phyloP scores from a whole-genome alignment of 37 sponge, comb jelly and placozoan species.

The Chondrilla cf. caribensis region DNA sequence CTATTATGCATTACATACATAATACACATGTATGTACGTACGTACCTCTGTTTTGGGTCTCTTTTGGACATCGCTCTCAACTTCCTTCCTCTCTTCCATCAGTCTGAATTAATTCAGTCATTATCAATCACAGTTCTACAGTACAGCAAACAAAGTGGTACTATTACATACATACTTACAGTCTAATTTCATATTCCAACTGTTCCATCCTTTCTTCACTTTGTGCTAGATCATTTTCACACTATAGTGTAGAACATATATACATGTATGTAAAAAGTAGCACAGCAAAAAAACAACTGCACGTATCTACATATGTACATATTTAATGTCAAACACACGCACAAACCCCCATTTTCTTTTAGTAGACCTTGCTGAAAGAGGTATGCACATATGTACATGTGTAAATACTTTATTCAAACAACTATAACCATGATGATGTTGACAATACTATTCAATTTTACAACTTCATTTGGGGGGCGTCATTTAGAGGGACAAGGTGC shows the following conservation, averaged over 20 bases:
- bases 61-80: conserved; percentile 16
- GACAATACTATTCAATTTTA: too few relatives aligned
- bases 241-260: not conserved
- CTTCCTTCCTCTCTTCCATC: conserved; percentile 19
- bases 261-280: not conserved
- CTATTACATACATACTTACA: conserved; percentile 22
- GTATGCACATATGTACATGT: too few relatives aligned
- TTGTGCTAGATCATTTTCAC: conserved; percentile 68
- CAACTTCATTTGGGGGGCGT: too few relatives aligned
- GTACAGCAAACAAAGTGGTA: not conserved
- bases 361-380: too few relatives aligned
- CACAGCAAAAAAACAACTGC: not conserved
- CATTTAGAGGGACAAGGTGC: too few relatives aligned
- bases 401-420: too few relatives aligned
- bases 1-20: too few relatives aligned
- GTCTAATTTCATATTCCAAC: conserved; percentile 41
- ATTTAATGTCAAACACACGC: not conserved
- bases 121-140: too few relatives aligned
- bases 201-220: conserved; percentile 38
- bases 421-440: too few relatives aligned
- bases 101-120: not conserved
- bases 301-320: not conserved
- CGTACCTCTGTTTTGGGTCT: conserved; percentile 14
- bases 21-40: not conserved
- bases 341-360: too few relatives aligned